Evolutionary conservation across 2,888 invertebrate species (phyloP), one percentile per base, ranked within the genome.

Genomic region (Aphidius colemani): DNA sequence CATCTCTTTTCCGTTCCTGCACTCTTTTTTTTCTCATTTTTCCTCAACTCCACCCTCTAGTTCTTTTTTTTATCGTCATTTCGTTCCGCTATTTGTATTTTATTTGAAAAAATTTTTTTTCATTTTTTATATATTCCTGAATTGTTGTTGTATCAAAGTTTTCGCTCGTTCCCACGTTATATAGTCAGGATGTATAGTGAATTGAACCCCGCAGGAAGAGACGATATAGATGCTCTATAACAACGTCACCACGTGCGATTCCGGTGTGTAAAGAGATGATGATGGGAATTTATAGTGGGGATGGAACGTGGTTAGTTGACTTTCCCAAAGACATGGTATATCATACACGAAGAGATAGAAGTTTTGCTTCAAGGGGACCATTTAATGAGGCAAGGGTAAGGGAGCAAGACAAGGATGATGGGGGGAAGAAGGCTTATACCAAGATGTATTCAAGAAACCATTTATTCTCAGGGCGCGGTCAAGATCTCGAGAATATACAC

Each of bases 291-390:
- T 64, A 64, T 75, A 76, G 81, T 73, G 78, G 81, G 81, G 81
- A 81, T 81, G 81, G 81, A 81, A 81, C 81, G 81, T 74, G 77
- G 81, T 78, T 80, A 74, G 81, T 81, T 81, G 80, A 81, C 81
- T 81, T 81, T 80, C 80, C 79, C 79, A 77, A 75, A 78, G 30
- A 30, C 30, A 30, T 4, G 30, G 30, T 30, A 30, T 30, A 30
- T 30, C 30, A 30, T 30, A 30, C 30, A 30, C 3, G 30, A 30
- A 30, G 30, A 30, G 30, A 30, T 30, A 5, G 30, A 30, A 30
- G 4, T 30, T 30, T 30, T 30, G 4, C 30, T 30, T 30, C 30
- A 30, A 30, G 30, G 30, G 30, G 5, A 30, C 30, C 30, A 30
- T 30, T 30, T 30, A 30, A 30, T 30, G 30, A 30, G 30, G 30